A percentile compares a stretch with the other conserved stretches of the same genome.
Conservation (phyloP, 2,797 vertebrate species). For the Okamejei kenojei region DNA sequence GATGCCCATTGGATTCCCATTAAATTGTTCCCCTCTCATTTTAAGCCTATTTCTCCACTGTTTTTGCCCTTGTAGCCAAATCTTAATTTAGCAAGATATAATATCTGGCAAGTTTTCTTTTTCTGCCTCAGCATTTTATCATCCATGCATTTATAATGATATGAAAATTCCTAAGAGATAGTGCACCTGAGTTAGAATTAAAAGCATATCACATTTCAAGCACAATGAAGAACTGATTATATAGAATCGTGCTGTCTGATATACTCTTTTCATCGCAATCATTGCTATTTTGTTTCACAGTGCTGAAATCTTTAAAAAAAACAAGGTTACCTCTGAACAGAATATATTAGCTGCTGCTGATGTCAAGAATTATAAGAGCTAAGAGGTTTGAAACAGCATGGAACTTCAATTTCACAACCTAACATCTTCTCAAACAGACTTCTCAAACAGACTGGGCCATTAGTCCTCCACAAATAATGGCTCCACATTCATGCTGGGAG, state of each 20-base stretch:
- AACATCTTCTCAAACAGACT: background rate
- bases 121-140: background rate
- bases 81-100: background rate
- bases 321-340: conserved; percentile 1
- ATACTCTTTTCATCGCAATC: conserved; percentile 21
- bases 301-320: conserved; percentile 9
- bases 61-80: background rate
- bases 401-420: background rate
- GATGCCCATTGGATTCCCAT: too few relatives aligned
- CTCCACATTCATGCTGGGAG: background rate
- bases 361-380: conserved; percentile 26
- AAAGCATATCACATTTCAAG: conserved; percentile 3
- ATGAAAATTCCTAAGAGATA: background rate
- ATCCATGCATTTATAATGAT: background rate
- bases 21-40: too few relatives aligned
- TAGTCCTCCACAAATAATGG: conserved; percentile 6
- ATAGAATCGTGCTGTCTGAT: conserved; percentile 6
- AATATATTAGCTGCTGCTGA: conserved; percentile 20
- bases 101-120: background rate
- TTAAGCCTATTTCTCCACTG: too few relatives aligned
- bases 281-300: background rate
- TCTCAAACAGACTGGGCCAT: background rate
- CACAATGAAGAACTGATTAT: conserved; percentile 24
- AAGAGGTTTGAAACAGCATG: conserved; percentile 30
- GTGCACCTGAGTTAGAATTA: background rate